phyloP scores from a whole-genome alignment of 2,797 vertebrate species.

The Aulostomus chinensis region DNA sequence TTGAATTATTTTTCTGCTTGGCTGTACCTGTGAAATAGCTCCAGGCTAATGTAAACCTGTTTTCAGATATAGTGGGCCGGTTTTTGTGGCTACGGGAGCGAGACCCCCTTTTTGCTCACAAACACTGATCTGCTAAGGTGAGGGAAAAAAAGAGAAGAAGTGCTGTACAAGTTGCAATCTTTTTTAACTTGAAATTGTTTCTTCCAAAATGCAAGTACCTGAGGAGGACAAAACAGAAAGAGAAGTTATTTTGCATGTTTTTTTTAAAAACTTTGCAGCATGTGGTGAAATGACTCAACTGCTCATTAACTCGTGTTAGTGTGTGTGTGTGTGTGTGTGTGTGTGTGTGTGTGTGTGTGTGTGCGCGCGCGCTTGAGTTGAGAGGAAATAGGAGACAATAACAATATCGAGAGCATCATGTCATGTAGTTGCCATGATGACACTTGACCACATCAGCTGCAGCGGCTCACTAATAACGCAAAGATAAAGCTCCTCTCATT shows the following conservation, averaged over 20 bases:
- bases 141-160: too few species aligned
- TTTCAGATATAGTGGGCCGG: conserved; percentile 71
- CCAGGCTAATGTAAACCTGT: conserved; percentile 74
- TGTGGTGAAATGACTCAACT: conserved; percentile 17
- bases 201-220: too few species aligned
- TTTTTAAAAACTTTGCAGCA: neutral
- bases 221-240: too few species aligned
- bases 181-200: too few species aligned
- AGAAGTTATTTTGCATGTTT: too few species aligned
- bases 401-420: conserved; percentile 9
- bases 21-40: conserved; percentile 78
- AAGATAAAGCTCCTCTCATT: conserved; percentile 38
- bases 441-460: conserved; percentile 33
- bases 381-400: conserved; percentile 26
- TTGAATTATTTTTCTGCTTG: conserved; percentile 84
- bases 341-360: too few species aligned
- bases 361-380: conserved; percentile 20
- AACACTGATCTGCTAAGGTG: conserved; percentile 39
- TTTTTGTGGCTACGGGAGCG: conserved; percentile 47
- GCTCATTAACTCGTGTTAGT: conserved; percentile 6
- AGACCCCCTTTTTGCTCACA: conserved; percentile 34
- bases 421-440: conserved; percentile 16
- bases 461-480: too few species aligned
- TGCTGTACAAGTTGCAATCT: neutral
- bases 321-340: too few species aligned